Evolutionary conservation across 1,140 invertebrate genomes (phyloP), one percentile per base, ranked within the genome.

Genomic region (Ladona fulva): DNA sequence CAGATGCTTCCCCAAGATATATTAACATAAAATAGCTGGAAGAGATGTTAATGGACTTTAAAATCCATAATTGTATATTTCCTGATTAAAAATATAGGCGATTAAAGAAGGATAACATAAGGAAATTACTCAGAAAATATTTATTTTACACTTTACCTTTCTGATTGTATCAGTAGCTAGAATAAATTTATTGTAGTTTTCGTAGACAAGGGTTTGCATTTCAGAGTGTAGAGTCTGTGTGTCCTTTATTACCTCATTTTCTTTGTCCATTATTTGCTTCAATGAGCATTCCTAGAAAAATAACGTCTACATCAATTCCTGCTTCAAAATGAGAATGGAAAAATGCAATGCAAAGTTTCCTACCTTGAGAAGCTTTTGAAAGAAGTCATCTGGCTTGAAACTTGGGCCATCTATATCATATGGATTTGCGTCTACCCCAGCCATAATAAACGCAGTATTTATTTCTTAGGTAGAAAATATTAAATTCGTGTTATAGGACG

Each of bases 101-200:
- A n/a, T n/a, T n/a, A n/a, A n/a, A n/a, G n/a, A n/a, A n/a, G n/a
- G n/a, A n/a, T n/a, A n/a, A n/a, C n/a, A n/a, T n/a, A n/a, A n/a
- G n/a, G n/a, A n/a, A n/a, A n/a, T n/a, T n/a, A n/a, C n/a, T n/a
- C n/a, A n/a, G n/a, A n/a, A n/a, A n/a, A n/a, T n/a, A n/a, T 5
- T 37, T 8, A 37, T 5, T 37, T 37, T 1, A 1, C 29, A 37
- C 8, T 12, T 79, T 85, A 92, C 91, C 86, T 98, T 98, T 82
- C 94, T 89, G 76, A 99, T 97, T 0, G 97, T 99, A 83, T 99
- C 97, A 8, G 97, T 99, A 0, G 97, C 98, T 75, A 95, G 96
- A 80, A 99, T 99, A 85, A 99, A 99, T 87, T 99, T 99, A 84
- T 99, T 99, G 83, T 99, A 99, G 85, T 99, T 99, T 87, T 99